A percentile compares a stretch with the other conserved stretches of the same genome.
Evolutionary conservation across 35 echinoderm and acorn worm species (phyloP).

Genomic region (Apostichopus parvimensis): DNA sequence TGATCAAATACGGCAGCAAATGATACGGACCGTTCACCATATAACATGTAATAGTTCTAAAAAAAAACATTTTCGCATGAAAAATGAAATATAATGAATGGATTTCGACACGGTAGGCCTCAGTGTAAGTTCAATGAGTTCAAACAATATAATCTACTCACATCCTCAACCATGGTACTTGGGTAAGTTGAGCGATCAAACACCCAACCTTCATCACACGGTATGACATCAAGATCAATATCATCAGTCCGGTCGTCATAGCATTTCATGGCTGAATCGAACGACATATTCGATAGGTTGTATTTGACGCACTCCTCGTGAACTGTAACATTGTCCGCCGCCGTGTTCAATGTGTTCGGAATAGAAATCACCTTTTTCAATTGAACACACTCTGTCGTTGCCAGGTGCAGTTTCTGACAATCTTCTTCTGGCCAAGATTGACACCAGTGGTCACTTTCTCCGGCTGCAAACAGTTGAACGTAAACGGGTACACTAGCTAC

Average conservation of each 20-base stretch:
- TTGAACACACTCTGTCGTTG: not conserved
- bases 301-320: not conserved
- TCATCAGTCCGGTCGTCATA: not conserved
- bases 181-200: not conserved
- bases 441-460: not conserved
- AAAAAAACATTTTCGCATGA: no score
- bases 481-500: not conserved
- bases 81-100: no score
- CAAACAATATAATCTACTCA: not conserved
- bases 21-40: no score
- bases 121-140: no score
- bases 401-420: not conserved
- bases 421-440: not conserved
- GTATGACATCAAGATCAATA: not conserved
- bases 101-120: no score
- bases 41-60: no score
- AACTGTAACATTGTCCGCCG: not conserved
- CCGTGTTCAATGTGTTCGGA: not conserved
- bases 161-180: slow-evolving; percentile 8
- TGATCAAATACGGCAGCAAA: no score
- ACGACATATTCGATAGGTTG: not conserved
- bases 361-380: not conserved
- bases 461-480: not conserved
- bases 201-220: slow-evolving; percentile 11
- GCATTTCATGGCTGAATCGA: not conserved